A percentile compares a stretch with the other conserved stretches of the same genome.
phyloP scores from a whole-genome alignment of 2,113 vertebrate genomes.

The Dipodomys stephensi region DNA sequence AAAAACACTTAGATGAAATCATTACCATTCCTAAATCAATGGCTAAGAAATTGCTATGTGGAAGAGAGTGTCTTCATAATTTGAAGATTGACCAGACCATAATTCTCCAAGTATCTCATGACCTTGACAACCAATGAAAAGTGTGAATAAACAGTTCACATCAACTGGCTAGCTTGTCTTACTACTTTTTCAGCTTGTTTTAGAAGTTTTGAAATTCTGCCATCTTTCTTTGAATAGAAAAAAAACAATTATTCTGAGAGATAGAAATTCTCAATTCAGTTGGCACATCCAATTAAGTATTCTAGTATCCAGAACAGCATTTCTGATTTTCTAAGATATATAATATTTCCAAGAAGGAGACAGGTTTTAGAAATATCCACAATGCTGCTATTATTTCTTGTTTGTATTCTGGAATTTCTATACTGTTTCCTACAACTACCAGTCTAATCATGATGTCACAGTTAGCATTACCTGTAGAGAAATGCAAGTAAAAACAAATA shows the following conservation, averaged over 20 bases:
- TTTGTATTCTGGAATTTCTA: slow-evolving; percentile 14
- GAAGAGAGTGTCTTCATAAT: not conserved
- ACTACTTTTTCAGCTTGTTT: not conserved
- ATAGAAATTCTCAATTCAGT: not conserved
- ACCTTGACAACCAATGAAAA: not conserved
- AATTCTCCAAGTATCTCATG: not conserved
- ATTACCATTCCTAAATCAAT: not conserved
- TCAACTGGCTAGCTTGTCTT: not conserved
- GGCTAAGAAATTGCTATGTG: not conserved
- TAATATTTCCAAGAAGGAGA: slow-evolving; percentile 64
- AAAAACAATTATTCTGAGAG: slow-evolving; percentile 63
- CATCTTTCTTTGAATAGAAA: not conserved
- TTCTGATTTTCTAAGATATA: slow-evolving; percentile 31
- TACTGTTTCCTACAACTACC: slow-evolving; percentile 27
- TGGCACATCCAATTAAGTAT: not conserved
- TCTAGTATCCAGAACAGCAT: not conserved
- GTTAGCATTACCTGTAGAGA: not conserved
- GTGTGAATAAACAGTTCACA: not conserved
- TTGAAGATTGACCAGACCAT: not conserved
- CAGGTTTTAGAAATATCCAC: not conserved
- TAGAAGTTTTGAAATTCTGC: slow-evolving; percentile 38
- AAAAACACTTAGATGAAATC: not conserved
- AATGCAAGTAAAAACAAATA: not conserved
- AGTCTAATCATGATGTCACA: not conserved
- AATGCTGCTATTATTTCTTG: slow-evolving; percentile 36